Base-by-base conservation (phyloP, 1,140 invertebrate genomes). In the Hesperophylax magnus region DNA sequence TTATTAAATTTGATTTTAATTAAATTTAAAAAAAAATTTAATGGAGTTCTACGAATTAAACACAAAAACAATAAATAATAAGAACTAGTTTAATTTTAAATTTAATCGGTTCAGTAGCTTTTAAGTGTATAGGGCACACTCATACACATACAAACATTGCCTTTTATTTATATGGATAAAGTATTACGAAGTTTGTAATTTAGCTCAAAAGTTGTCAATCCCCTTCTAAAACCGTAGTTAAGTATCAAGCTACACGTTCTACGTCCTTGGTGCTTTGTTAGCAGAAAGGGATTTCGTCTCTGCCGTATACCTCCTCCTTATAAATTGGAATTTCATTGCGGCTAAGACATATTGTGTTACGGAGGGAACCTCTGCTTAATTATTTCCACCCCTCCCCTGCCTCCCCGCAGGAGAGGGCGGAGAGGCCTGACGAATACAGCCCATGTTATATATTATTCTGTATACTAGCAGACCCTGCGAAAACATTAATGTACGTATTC, bases 301-400 rank as follows among this genome's bases (percentile, higher is more conserved):
- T 56, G n/a, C 72, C n/a, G 20, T 31, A 24, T 31, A 60, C 14
- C 56, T 60, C 47, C 34, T 78, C 39, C 56, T 61, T 83, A 80
- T 80, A 77, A 83, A 81, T 83, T 83, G 63, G 79, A 80, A 83
- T 81, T 80, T 81, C 79, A 80, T 81, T 80, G 82, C 79, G 79
- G 82, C 69, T 78, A 69, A 80, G 76, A 79, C 81, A 82, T 71
- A 79, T 82, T 60, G 81, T 72, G 65, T 65, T 80, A 82, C 47
- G 65, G 24, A 22, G 71, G 14, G 39, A 47, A 58, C 54, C 71
- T 27, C 22, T 20, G 22, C 27, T 75, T 75, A 75, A 75, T 75
- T 75, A 75, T 75, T 75, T 71, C 67, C 39, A 24, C 15, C 67
- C 17, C 15, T 22, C 15, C 61, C 61, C 58, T 22, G 56, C 58